Base-by-base conservation (phyloP, 2,888 invertebrate species). In the Trachelus troglodyta region DNA sequence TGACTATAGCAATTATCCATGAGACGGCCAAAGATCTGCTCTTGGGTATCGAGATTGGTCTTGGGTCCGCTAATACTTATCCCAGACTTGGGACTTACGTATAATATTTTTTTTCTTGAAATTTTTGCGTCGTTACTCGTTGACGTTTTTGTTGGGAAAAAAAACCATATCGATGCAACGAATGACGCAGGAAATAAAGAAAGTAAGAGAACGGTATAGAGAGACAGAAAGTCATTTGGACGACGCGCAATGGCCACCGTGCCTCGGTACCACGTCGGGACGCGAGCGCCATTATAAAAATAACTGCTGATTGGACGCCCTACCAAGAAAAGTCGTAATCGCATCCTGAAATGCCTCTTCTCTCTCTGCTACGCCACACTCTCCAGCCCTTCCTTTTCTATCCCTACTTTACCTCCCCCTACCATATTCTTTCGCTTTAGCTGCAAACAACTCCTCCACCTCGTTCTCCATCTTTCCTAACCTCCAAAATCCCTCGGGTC, bases 321-420 rank as follows among this genome's bases (percentile, higher is more conserved):
- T 91, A 91, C 91, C 90, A 87, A 91, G 91, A 91, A 91, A 91
- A 91, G 91, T 91, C 91, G 88, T 91, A 91, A 91, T 91, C 90
- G 90, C 90, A 89, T 89, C 89, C 90, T 89, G 88, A 89, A 87
- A 89, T 87, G 86, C 84, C 82, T 83, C 84, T 82, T 80, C 80
- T 81, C 80, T 81, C 75, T 80, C 76, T 75, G 31, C 30, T 33
- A 33, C 73, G 73, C 69, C 69, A 34, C 71, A 69, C 34, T 75
- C 23, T 79, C 30, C 69, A 68, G 75, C 76, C 34, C 76, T 75
- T 73, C 71, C 69, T 37, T 71, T 69, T 74, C 73, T 73, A 71
- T 75, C 68, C 73, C 34, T 74, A 71, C 76, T 80, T 76, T 12
- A 37, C 79, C 77, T 80, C 75, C 76, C 78, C 75, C 15, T 31